Evolutionary conservation across 2,888 invertebrate genomes (phyloP).

Genomic region (Noctua fimbriata): DNA sequence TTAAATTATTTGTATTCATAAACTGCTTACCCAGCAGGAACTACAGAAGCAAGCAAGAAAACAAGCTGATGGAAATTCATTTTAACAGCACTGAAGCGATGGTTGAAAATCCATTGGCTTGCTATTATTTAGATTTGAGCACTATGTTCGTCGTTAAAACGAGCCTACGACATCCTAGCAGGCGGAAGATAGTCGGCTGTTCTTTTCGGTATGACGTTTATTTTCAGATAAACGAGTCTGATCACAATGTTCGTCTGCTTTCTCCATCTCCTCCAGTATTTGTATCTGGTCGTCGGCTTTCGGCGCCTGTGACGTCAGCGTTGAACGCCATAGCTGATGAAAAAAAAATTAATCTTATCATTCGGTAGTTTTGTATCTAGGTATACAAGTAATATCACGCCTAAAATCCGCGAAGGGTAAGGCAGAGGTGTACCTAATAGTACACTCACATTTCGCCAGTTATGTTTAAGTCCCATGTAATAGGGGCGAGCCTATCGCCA

Average conservation of each 20-base stretch:
- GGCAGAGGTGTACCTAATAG: neutral
- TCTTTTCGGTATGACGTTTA: neutral
- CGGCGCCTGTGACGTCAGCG: neutral
- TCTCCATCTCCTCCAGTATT: neutral
- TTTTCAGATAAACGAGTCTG: neutral
- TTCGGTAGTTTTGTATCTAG: neutral
- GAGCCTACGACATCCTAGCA: neutral
- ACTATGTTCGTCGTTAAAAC: neutral
- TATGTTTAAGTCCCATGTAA: neutral
- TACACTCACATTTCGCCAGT: no score
- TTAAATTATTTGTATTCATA: no score
- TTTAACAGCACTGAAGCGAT: no score
- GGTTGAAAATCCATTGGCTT: neutral
- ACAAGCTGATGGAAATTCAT: no score
- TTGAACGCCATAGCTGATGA: neutral
- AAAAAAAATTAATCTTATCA: neutral
- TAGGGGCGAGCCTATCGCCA: neutral
- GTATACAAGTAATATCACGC: neutral
- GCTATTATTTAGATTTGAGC: neutral
- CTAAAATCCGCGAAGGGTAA: neutral
- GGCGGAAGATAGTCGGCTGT: neutral
- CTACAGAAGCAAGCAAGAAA: no score
- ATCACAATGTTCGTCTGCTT: neutral
- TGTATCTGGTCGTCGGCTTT: neutral
- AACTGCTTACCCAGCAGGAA: no score